Evolutionary conservation across 2,888 invertebrate species (phyloP), one percentile per base, ranked within the genome.

Genomic region (Hirtodrosophila confusa): DNA sequence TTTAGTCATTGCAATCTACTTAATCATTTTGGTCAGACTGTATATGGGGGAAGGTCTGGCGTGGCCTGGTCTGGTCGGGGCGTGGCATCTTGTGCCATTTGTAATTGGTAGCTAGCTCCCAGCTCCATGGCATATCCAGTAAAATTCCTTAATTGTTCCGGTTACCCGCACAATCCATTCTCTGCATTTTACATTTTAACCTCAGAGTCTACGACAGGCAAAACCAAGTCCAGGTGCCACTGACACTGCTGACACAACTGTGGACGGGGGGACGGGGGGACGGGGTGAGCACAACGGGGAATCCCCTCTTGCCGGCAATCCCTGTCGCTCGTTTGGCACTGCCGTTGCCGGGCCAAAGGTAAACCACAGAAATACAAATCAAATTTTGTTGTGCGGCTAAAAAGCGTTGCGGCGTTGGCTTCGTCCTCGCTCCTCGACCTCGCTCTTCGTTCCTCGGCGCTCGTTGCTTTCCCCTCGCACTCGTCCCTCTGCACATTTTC

Each of bases 131-230:
- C 63, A 67, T 61, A 67, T 71, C 67, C 67, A 82, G 78, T 69
- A 61, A 89, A 90, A 88, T 89, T 90, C 89, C 90, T 90, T 90
- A 90, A 90, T 90, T 90, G 90, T 90, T 90, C 89, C 88, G 90
- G 90, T 90, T 90, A 90, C 89, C 90, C 90, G 88, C 90, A 90
- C 89, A 90, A 90, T 90, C 90, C 90, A 89, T 90, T 90, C 88
- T 78, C 74, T 82, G 86, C 89, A 88, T 88, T 90, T 89, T 87
- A 80, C 88, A 86, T 85, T 86, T 79, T 70, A 86, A 88, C 86
- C 86, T 88, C 86, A 86, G 74, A 71, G 82, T 84, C 82, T 75
- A 79, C 75, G 78, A 72, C 78, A 68, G 73, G 71, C 73, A 74
- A 80, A 78, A 78, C 80, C 80, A 57, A 69, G 80, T 78, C 78